Evolutionary conservation across 2,888 invertebrate genomes (phyloP), one percentile per base, ranked within the genome.

Genomic region (Heteromurus nitidus): DNA sequence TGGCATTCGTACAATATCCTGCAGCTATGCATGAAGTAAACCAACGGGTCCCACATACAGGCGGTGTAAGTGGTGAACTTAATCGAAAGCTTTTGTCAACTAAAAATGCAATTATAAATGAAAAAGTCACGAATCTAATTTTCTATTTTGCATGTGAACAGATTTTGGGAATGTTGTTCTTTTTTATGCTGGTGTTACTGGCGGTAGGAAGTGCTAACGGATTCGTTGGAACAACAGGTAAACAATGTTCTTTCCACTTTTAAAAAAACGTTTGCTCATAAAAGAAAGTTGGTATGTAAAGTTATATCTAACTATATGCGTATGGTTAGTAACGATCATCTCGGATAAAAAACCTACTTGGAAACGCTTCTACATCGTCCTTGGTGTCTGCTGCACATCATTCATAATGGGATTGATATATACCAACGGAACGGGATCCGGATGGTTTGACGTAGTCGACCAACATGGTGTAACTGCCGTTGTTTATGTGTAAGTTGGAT

Each of bases 371-470:
- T 44, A 44, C 13, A 55, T 79, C 44, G 70, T 79, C 1, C 55
- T 20, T 5, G 79, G 70, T 11, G 79, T 79, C 16, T 79, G 79
- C 24, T 24, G 18, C 0, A 22, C 26, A 18, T 79, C 79, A 1
- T 79, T 30, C 30, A 30, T 79, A 3, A 3, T 79, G 9, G 79
- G 79, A 18, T 7, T 72, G 7, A 79, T 79, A 7, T 79, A 77
- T 18, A 77, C 77, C 0, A 77, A 77, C 18, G 22, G 20, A 0
- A 3, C 65, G 1, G 79, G 79, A 18, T 24, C 70, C 11, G 53
- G 55, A 1, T 79, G 79, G 79, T 65, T 79, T 65, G 79, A 79
- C 18, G 79, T 79, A 2, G 72, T 79, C 7, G 79, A 79, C 13
- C 50, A 18, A 13, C 79, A 79, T 26, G 79, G 79, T 2, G 79